These are phyloP conservation scores for Lasiurus cinereus DNA, from an alignment of 2,113 vertebrate species.

Conservation along the genomic window DNA sequence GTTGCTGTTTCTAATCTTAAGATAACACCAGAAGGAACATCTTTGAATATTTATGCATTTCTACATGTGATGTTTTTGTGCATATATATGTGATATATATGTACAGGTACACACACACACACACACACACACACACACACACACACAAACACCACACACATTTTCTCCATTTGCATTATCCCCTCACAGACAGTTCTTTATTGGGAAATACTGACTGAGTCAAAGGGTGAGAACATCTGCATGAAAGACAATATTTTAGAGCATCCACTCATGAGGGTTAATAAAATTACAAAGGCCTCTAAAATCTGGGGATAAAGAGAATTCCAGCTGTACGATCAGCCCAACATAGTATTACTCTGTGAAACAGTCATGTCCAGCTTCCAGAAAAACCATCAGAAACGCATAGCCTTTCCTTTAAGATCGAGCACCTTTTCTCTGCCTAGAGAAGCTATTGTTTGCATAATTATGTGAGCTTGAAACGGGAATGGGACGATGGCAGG, in stretches of 20 bases:
- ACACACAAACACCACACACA: not conserved
- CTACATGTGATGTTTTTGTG: not conserved
- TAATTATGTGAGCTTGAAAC: slow-evolving; percentile 12
- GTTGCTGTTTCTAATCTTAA: not conserved
- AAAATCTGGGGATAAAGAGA: not conserved
- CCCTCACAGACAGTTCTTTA: not conserved
- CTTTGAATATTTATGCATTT: not conserved
- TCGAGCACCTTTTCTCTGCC: not conserved
- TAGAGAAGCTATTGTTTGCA: not conserved
- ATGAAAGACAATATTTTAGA: not conserved
- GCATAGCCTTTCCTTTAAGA: not conserved
- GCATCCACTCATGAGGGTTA: not conserved
- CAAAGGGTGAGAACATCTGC: not conserved
- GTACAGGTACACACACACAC: not conserved
- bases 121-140: no score
- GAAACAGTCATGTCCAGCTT: not conserved
- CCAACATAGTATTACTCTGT: not conserved
- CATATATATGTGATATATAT: not conserved
- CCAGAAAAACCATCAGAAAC: slow-evolving; percentile 17
- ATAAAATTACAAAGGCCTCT: not conserved
- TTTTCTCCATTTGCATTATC: not conserved
- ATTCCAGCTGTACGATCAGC: not conserved
- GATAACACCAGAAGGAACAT: not conserved
- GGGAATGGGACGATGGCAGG: not conserved
- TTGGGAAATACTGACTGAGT: slow-evolving; percentile 14